A percentile compares a stretch with the other conserved stretches of the same genome.
phyloP scores from a whole-genome alignment of 2,888 invertebrate species.

The Hyles lineata region DNA sequence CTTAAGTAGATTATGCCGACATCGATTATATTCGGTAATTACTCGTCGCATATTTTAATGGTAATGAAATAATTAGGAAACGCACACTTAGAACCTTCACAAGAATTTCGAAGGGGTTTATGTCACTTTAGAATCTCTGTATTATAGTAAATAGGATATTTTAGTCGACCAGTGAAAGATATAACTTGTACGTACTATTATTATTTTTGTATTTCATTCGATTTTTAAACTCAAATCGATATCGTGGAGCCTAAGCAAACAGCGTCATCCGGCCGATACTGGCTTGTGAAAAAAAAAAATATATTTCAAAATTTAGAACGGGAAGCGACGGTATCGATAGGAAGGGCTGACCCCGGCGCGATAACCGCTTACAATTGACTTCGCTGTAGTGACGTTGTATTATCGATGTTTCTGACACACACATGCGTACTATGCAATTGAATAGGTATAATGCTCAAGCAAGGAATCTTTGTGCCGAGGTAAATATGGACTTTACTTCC shows the following conservation, averaged over 20 bases:
- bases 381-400: slow-evolving; percentile 1
- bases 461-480: background rate
- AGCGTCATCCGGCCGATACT: slow-evolving; percentile 5
- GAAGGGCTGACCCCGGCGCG: slow-evolving; percentile 69
- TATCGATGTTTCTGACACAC: slow-evolving; percentile 10
- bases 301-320: slow-evolving; percentile 35
- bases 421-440: background rate
- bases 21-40: no score
- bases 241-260: slow-evolving; percentile 20
- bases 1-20: no score
- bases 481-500: no score
- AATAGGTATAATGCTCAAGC: background rate
- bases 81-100: no score
- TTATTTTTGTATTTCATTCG: no score
- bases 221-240: slow-evolving; percentile 13
- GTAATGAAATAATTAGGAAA: no score
- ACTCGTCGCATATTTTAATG: no score
- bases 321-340: slow-evolving; percentile 63
- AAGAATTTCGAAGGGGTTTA: no score
- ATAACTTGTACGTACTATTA: no score
- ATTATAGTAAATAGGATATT: no score
- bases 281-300: slow-evolving; percentile 28
- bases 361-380: slow-evolving; percentile 28
- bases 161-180: no score
- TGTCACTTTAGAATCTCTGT: no score